These are phyloP conservation scores for Narcine bancroftii DNA, from an alignment of 2,113 vertebrate species.

Conservation along the genomic window DNA sequence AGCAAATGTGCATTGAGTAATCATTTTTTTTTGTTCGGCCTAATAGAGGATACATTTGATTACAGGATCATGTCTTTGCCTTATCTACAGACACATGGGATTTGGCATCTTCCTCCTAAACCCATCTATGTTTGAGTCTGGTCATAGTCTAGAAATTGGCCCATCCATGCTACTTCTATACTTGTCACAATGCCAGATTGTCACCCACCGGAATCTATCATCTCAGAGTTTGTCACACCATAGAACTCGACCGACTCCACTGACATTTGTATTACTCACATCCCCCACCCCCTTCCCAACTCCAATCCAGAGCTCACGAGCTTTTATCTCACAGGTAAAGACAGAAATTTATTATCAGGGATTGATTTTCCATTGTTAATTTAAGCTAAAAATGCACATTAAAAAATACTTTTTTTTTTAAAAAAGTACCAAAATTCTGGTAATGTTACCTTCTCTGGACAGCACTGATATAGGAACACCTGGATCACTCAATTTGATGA, in stretches of 20 bases:
- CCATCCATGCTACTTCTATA: not conserved
- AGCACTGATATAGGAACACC: conserved; percentile 89
- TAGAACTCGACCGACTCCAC: not conserved
- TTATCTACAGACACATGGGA: not conserved
- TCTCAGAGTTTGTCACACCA: not conserved
- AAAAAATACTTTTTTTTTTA: no score
- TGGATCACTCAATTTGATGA: conserved; percentile 94
- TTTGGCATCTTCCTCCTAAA: not conserved
- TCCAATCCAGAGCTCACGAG: not conserved
- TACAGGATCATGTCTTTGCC: not conserved
- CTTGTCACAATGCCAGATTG: no score
- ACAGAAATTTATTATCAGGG: not conserved
- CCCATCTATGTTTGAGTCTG: not conserved
- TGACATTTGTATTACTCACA: not conserved
- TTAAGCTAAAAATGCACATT: not conserved
- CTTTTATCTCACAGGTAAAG: not conserved
- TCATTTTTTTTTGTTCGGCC: not conserved
- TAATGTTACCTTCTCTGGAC: conserved; percentile 72
- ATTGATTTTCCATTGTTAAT: not conserved
- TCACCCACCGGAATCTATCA: not conserved
- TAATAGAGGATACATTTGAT: no score
- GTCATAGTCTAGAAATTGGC: not conserved
- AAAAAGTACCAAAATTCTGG: not conserved
- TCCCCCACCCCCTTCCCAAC: no score
- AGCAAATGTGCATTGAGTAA: not conserved